Conservation (phyloP, 1,140 invertebrate genomes). For the Stratiolaelaps scimitus region DNA sequence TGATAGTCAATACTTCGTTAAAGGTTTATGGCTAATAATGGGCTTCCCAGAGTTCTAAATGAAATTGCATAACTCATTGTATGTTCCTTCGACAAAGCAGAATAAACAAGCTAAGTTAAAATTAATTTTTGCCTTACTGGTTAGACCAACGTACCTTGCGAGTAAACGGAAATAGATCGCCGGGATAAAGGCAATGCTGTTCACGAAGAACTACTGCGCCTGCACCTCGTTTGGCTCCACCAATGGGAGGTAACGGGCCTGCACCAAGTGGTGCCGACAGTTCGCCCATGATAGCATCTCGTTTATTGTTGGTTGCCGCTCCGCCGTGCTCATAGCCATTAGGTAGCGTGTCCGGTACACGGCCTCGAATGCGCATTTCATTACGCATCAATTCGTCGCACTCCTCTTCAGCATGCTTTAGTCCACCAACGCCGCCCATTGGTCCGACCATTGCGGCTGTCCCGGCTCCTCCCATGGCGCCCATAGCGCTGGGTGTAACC, state of each 20-base stretch:
- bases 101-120: no score
- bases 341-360: constrained; percentile 16
- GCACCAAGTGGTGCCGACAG: background rate
- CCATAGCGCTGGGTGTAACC: constrained; percentile 41
- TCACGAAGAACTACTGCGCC: constrained; percentile 29
- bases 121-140: no score
- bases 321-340: constrained; percentile 60
- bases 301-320: constrained; percentile 68
- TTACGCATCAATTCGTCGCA: constrained; percentile 25
- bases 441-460: no score
- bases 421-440: background rate
- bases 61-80: no score
- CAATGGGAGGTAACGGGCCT: background rate
- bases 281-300: constrained; percentile 45
- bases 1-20: no score
- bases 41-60: no score
- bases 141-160: constrained; percentile 46
- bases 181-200: constrained; percentile 60
- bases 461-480: background rate
- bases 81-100: no score
- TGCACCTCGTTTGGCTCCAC: background rate
- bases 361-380: constrained; percentile 20
- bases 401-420: constrained; percentile 12
- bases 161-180: constrained; percentile 79
- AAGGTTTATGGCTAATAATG: no score